Evolutionary conservation across 1,140 invertebrate species (phyloP).

Genomic region (Drosophila santomea): DNA sequence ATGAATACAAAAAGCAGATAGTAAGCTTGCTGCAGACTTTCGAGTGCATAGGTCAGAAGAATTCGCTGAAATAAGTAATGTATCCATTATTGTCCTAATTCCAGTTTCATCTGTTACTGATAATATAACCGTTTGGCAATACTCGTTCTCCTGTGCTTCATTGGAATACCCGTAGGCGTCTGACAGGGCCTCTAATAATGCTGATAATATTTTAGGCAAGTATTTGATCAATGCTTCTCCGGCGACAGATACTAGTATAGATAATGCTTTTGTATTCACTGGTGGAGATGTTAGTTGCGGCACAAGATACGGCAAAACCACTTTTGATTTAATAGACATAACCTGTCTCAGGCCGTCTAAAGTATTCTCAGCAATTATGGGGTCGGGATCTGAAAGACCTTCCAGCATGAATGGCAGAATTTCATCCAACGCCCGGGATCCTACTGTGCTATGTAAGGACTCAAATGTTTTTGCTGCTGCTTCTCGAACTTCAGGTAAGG

Average conservation of each 20-base stretch:
- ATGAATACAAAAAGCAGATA: conserved; percentile 95
- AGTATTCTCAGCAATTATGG: conserved; percentile 91
- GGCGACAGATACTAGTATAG: conserved; percentile 96
- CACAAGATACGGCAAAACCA: conserved; percentile 97
- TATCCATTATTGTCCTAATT: conserved; percentile 94
- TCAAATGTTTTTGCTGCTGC: conserved; percentile 99
- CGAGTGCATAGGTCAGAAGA: conserved; percentile 88
- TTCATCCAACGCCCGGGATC: conserved; percentile 97
- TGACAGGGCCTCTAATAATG: conserved; percentile 92
- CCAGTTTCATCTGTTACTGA: conserved; percentile 95
- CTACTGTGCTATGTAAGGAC: conserved; percentile 97
- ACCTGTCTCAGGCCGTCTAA: conserved; percentile 98
- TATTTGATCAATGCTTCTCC: conserved; percentile 97
- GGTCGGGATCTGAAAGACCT: conserved; percentile 92
- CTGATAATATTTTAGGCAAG: conserved; percentile 95
- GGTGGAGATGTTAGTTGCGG: conserved; percentile 95
- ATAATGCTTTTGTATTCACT: conserved; percentile 96
- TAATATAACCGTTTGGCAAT: conserved; percentile 96
- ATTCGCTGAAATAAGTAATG: conserved; percentile 92
- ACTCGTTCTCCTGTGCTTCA: conserved; percentile 93
- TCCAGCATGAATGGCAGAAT: conserved; percentile 96
- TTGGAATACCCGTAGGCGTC: conserved; percentile 89
- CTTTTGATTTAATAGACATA: conserved; percentile 97
- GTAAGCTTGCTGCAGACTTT: conserved; percentile 92
- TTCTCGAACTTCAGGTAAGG: conserved; percentile 95